These are phyloP conservation scores for Monopterus albus DNA, from an alignment of 2,113 vertebrate species.

Conservation along the genomic window DNA sequence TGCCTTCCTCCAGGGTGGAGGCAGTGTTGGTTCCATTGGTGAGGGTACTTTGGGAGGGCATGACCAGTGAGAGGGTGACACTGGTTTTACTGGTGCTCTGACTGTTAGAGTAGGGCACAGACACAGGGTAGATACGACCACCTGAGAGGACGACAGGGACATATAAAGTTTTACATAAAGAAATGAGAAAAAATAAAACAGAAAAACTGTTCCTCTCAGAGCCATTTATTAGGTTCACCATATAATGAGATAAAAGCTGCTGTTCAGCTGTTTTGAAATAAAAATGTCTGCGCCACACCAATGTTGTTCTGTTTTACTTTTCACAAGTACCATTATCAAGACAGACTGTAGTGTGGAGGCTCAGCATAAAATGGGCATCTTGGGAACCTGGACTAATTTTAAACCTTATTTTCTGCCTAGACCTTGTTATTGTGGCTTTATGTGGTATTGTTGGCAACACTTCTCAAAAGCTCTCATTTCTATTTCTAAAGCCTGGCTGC, in stretches of 20 bases:
- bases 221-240: not conserved
- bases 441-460: constrained; percentile 8
- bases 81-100: constrained; percentile 99
- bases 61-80: constrained; percentile 95
- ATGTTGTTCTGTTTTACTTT: not conserved
- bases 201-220: not conserved
- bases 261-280: not conserved
- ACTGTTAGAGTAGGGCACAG: constrained; percentile 94
- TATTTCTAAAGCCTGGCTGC: not conserved
- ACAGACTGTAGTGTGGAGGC: not conserved
- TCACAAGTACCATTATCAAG: not conserved
- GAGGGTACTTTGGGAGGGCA: constrained; percentile 96
- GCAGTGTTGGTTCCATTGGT: constrained; percentile 96
- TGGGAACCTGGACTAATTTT: not conserved
- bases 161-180: not conserved
- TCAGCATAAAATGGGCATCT: not conserved
- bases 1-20: constrained; percentile 93
- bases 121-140: constrained; percentile 94
- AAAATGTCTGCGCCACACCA: not conserved
- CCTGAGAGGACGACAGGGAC: constrained; percentile 70
- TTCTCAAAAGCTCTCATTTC: constrained; percentile 1
- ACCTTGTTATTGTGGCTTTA: constrained; percentile 20
- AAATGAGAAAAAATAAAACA: not conserved
- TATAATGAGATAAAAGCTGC: not conserved
- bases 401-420: not conserved